Evolutionary conservation across 2,888 invertebrate genomes (phyloP).

Genomic region (Drepana falcataria): DNA sequence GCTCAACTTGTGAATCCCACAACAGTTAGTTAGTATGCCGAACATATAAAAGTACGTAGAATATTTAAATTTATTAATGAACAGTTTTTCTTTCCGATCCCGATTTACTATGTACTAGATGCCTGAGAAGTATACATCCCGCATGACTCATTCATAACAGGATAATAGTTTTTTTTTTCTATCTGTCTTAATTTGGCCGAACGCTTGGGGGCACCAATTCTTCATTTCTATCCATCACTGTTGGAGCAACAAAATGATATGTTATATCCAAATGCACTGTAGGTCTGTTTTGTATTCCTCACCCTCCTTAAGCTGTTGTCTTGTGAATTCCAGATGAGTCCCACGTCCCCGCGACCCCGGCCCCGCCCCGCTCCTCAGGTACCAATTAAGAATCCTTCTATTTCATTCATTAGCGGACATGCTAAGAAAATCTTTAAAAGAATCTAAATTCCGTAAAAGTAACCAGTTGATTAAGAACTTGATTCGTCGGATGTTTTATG

Average conservation of each 20-base stretch:
- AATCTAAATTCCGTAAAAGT: neutral
- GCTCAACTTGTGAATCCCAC: no score
- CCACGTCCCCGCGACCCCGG: slow-evolving; percentile 73
- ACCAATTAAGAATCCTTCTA: slow-evolving; percentile 48
- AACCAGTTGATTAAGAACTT: slow-evolving; percentile 5
- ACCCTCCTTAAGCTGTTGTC: slow-evolving; percentile 69
- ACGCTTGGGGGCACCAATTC: neutral
- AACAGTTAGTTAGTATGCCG: no score
- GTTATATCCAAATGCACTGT: slow-evolving; percentile 21
- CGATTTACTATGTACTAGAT: no score
- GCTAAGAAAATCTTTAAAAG: neutral
- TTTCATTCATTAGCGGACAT: slow-evolving; percentile 23
- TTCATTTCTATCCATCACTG: slow-evolving; percentile 10
- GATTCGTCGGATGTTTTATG: slow-evolving; percentile 21
- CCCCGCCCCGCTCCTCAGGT: slow-evolving; percentile 78
- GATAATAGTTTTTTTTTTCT: no score
- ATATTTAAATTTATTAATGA: no score
- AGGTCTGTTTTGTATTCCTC: slow-evolving; percentile 43
- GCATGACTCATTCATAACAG: no score
- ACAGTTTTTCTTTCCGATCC: no score
- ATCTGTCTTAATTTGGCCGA: neutral
- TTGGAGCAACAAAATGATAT: slow-evolving; percentile 7
- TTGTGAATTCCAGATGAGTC: slow-evolving; percentile 79
- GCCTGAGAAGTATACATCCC: no score
- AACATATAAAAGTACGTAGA: no score